These are phyloP conservation scores for Ditula angustiorana DNA, from an alignment of 2,888 invertebrate genomes.

Conservation along the genomic window DNA sequence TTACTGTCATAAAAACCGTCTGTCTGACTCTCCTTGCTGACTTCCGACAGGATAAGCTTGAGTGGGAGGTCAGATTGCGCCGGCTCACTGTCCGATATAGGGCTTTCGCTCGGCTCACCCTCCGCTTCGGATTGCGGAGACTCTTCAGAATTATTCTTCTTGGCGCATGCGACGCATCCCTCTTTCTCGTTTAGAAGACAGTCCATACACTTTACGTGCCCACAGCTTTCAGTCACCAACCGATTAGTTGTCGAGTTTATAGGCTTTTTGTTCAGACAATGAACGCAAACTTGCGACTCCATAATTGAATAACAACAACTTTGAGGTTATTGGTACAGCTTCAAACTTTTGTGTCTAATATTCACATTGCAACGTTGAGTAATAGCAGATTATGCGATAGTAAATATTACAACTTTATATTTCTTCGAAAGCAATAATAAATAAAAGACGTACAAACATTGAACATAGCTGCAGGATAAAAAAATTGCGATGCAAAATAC, in stretches of 20 bases:
- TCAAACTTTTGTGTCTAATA: constrained; percentile 20
- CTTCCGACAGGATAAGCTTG: background rate
- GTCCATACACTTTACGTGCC: constrained; percentile 90
- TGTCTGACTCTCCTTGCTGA: constrained; percentile 42
- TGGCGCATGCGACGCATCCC: constrained; percentile 86
- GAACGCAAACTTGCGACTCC: constrained; percentile 84
- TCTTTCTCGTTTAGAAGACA: constrained; percentile 89
- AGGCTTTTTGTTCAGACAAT: constrained; percentile 84
- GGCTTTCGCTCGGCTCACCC: constrained; percentile 42
- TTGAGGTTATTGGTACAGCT: constrained; percentile 46
- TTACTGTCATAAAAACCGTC: constrained; percentile 51
- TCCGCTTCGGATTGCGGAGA: constrained; percentile 46
- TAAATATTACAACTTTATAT: background rate
- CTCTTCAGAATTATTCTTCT: constrained; percentile 44
- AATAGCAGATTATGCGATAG: background rate
- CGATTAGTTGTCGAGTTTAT: constrained; percentile 86
- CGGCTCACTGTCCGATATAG: constrained; percentile 19
- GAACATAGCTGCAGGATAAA: background rate
- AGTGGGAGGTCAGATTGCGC: constrained; percentile 1
- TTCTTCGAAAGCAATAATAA: background rate
- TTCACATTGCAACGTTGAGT: constrained; percentile 15
- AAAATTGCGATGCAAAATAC: constrained; percentile 17
- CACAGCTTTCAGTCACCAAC: constrained; percentile 90
- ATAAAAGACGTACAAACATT: constrained; percentile 1
- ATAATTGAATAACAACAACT: constrained; percentile 56